phyloP scores from a whole-genome alignment of 1,140 invertebrate genomes.

The Telenomus remus region DNA sequence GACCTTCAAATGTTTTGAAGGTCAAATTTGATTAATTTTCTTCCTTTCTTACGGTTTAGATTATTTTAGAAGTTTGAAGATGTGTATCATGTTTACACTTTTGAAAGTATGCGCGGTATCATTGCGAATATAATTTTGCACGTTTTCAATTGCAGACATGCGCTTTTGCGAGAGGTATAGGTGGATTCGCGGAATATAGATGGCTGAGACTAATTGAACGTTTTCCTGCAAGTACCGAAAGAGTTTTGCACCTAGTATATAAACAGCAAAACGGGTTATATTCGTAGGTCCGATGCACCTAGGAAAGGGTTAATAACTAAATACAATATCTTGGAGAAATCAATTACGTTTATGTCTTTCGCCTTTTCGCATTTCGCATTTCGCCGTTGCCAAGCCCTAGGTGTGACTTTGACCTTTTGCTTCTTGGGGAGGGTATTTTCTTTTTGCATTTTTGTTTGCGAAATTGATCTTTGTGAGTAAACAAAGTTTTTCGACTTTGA shows the following conservation, averaged over 20 bases:
- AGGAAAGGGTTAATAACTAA: constrained; percentile 60
- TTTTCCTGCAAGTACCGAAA: constrained; percentile 41
- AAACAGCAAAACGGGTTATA: constrained; percentile 1
- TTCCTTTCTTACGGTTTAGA: too few relatives aligned
- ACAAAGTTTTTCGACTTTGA: too few relatives aligned
- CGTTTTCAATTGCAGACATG: constrained; percentile 8
- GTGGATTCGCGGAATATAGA: constrained; percentile 12
- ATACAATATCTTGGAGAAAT: constrained; percentile 55
- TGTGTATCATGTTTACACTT: too few relatives aligned
- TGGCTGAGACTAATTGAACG: constrained; percentile 4
- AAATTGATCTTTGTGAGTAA: too few relatives aligned
- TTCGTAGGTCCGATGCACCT: constrained; percentile 62
- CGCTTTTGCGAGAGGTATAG: constrained; percentile 1
- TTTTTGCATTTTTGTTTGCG: too few relatives aligned
- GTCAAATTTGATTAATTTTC: too few relatives aligned
- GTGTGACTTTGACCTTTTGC: constrained; percentile 64
- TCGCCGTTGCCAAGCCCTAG: constrained; percentile 60
- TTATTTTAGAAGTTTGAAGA: too few relatives aligned
- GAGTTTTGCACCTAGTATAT: constrained; percentile 36
- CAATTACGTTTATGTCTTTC: constrained; percentile 57
- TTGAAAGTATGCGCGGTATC: too few relatives aligned
- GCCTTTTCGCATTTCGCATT: constrained; percentile 53
- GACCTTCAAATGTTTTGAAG: too few relatives aligned
- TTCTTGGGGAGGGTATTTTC: constrained; percentile 19
- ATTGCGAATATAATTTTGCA: neutral